These are phyloP conservation scores for Chrysopa pallens DNA, from an alignment of 1,140 invertebrate species.

Conservation along the genomic window DNA sequence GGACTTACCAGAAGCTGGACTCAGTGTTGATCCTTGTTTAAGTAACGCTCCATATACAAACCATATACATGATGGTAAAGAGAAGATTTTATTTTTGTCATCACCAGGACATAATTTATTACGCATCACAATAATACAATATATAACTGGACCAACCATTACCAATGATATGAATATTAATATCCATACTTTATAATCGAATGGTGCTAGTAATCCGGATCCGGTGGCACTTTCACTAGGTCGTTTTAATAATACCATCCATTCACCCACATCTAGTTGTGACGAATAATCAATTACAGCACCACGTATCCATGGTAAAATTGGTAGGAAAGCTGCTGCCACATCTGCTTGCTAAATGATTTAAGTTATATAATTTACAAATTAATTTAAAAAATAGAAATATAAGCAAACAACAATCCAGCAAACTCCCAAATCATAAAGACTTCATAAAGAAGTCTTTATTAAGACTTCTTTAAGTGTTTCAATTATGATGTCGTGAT, in stretches of 20 bases:
- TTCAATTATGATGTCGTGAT: too few species aligned
- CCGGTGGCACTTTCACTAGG: conserved; percentile 64
- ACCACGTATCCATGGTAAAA: conserved; percentile 32
- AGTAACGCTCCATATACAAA: conserved; percentile 76
- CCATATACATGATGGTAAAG: conserved; percentile 55
- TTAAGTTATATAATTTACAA: neutral
- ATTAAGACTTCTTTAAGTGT: too few species aligned
- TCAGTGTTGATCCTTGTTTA: conserved; percentile 67
- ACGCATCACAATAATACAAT: conserved; percentile 46
- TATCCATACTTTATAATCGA: conserved; percentile 57
- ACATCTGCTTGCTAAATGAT: conserved; percentile 48
- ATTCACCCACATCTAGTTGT: conserved; percentile 49
- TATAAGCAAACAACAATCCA: too few species aligned
- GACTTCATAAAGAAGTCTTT: too few species aligned
- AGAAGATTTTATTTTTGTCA: conserved; percentile 32
- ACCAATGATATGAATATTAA: conserved; percentile 52
- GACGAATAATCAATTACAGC: conserved; percentile 39
- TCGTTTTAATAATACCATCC: conserved; percentile 59
- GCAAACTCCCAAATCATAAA: neutral
- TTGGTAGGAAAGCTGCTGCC: conserved; percentile 55
- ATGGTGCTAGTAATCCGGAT: conserved; percentile 63
- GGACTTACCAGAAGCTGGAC: conserved; percentile 49
- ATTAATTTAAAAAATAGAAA: conserved; percentile 1
- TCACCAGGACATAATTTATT: conserved; percentile 29
- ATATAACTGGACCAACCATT: conserved; percentile 59